These are phyloP conservation scores for Magallana gigas DNA, from an alignment of 1,140 invertebrate species.

Conservation along the genomic window DNA sequence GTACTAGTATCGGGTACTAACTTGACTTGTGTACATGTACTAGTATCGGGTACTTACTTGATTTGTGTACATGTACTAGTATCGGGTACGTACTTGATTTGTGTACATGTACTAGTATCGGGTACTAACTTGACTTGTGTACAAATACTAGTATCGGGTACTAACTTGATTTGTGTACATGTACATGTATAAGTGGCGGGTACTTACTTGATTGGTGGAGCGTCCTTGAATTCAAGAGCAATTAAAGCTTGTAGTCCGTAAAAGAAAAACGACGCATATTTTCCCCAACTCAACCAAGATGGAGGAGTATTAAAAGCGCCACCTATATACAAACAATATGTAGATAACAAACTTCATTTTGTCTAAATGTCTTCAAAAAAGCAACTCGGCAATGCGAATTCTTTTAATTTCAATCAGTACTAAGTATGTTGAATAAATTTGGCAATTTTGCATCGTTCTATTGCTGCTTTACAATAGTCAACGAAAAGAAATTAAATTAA, in stretches of 20 bases:
- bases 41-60: constrained; percentile 45
- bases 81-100: constrained; percentile 52
- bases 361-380: too few species aligned
- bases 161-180: constrained; percentile 57
- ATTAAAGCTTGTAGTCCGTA: constrained; percentile 64
- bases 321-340: constrained; percentile 46
- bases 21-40: too few species aligned
- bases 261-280: constrained; percentile 63
- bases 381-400: too few species aligned
- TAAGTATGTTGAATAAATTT: too few species aligned
- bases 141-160: not conserved
- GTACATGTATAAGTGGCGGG: too few species aligned
- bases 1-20: too few species aligned
- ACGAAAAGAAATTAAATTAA: too few species aligned
- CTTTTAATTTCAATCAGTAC: too few species aligned
- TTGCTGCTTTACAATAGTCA: too few species aligned
- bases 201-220: constrained; percentile 59
- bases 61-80: constrained; percentile 39
- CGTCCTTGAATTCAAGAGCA: constrained; percentile 59
- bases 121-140: too few species aligned
- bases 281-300: constrained; percentile 63
- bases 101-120: too few species aligned
- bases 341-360: not conserved
- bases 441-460: too few species aligned
- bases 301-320: constrained; percentile 66